Conservation (phyloP, 2,888 invertebrate genomes). For the Platycheirus rosarum region DNA sequence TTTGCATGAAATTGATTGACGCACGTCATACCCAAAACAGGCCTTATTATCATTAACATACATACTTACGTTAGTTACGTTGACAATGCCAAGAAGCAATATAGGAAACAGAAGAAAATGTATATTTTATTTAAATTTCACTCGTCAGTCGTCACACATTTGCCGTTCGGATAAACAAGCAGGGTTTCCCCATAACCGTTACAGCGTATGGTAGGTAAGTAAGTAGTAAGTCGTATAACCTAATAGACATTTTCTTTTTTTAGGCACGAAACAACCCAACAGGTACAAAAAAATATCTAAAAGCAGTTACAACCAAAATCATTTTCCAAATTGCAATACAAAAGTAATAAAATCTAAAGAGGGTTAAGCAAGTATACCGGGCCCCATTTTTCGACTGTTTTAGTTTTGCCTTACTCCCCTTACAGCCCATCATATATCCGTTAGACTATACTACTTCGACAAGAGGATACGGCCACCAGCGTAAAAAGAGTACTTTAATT, state of each 20-base stretch:
- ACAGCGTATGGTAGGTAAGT: too few species aligned
- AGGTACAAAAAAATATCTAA: constrained; percentile 56
- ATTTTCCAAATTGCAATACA: constrained; percentile 65
- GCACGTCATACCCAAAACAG: constrained; percentile 43
- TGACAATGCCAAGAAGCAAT: constrained; percentile 53
- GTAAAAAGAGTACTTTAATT: constrained; percentile 45
- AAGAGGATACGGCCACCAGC: constrained; percentile 9
- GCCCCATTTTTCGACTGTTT: constrained; percentile 34
- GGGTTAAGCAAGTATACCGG: constrained; percentile 11
- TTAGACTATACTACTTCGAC: too few species aligned
- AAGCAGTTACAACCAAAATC: constrained; percentile 68
- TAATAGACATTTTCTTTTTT: constrained; percentile 28
- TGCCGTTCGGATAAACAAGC: constrained; percentile 5
- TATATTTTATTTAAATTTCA: constrained; percentile 51
- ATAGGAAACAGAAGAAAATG: constrained; percentile 4
- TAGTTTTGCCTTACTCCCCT: constrained; percentile 51
- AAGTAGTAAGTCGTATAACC: background rate
- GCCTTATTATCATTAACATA: constrained; percentile 31
- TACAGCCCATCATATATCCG: too few species aligned
- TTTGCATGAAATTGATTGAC: too few species aligned
- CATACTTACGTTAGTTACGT: constrained; percentile 32
- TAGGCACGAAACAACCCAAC: constrained; percentile 14
- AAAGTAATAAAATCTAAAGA: constrained; percentile 65
- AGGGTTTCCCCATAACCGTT: constrained; percentile 5
- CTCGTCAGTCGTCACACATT: constrained; percentile 29